Evolutionary conservation across 2,113 vertebrate species (phyloP).

Genomic region (Hylia prasina): DNA sequence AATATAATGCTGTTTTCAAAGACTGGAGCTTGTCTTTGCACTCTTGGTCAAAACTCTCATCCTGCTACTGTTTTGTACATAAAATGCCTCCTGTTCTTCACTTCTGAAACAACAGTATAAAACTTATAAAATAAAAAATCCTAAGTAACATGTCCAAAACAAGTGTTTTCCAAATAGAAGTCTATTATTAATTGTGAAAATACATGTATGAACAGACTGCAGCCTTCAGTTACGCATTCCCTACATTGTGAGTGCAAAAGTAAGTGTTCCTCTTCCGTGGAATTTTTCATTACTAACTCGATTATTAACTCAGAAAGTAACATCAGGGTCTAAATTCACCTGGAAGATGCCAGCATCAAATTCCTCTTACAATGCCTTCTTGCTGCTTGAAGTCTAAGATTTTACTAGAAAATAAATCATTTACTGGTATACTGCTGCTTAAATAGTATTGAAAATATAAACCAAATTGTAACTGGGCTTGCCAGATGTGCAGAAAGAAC

Average conservation of each 20-base stretch:
- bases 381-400: not conserved
- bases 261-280: not conserved
- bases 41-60: not conserved
- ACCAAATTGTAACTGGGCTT: not conserved
- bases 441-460: constrained; percentile 1
- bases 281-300: not conserved
- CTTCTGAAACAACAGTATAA: not conserved
- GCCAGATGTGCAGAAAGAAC: constrained; percentile 29
- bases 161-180: not conserved
- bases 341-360: not conserved
- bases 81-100: not conserved
- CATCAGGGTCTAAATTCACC: not conserved
- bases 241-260: not conserved
- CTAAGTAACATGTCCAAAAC: not conserved
- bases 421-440: not conserved
- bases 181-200: not conserved
- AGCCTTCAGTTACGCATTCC: not conserved
- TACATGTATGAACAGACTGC: not conserved
- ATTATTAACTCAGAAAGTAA: not conserved
- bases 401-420: not conserved
- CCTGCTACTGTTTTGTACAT: not conserved
- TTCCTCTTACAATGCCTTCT: not conserved
- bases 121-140: not conserved
- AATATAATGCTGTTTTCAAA: not conserved
- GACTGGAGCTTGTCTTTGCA: not conserved